Base-by-base conservation (phyloP, 1,140 invertebrate genomes). In the Drosophila burlai region DNA sequence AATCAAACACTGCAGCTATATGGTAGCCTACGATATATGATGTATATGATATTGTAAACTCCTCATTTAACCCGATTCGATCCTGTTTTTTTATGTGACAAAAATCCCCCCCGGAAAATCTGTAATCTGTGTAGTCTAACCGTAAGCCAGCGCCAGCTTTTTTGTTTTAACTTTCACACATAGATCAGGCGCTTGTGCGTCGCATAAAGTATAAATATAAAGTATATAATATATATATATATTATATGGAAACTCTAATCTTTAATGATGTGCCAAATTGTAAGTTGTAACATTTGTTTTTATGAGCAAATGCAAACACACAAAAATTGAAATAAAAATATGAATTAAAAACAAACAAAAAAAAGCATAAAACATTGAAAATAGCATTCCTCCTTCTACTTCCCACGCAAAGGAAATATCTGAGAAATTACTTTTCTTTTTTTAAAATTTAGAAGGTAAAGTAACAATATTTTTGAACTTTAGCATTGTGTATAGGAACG, bases 211-310 rank as follows among this genome's bases (percentile, higher is more conserved):
- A 91, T 80, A 91, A 89, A 85, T 90, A 84, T 75, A 77, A 89
- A 87, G 58, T 77, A 85, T 75, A 83, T 75, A 59, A 52, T 55
- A 55, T 55, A 36, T 54, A 76, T 73, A 71, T 73, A 86, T 85
- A 78, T 69, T 80, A 83, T 74, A 80, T 77, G 71, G 62, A 82
- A 85, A 83, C 72, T 75, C 86, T 90, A 89, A 91, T 90, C 83
- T 81, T 86, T 81, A 90, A 91, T 86, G 67, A 90, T 92, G 90
- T 92, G 90, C 90, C 90, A 92, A 92, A 92, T 92, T 92, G 90
- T 92, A 92, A 87, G 87, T 91, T 91, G 87, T 81, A 83, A 58
- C 86, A 83, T 86, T 91, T 87, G 80, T 91, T 91, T 91, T 86
- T 89, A 85, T 83, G 81, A 83, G 64, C 80, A 91, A 80, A 83